A percentile compares a stretch with the other conserved stretches of the same genome.
phyloP scores from a whole-genome alignment of 2,888 invertebrate species.

The Crioceris asparagi region DNA sequence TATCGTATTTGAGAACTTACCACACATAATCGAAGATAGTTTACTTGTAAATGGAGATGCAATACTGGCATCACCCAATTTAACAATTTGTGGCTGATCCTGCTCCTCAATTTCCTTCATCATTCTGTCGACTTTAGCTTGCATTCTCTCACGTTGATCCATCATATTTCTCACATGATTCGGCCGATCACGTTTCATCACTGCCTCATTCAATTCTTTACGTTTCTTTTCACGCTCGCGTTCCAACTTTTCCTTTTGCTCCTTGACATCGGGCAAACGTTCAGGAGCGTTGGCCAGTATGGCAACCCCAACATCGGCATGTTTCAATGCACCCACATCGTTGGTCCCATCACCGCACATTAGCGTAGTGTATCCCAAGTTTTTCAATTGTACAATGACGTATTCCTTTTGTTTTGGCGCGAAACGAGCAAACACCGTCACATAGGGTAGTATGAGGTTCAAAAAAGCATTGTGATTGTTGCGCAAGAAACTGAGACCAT shows the following conservation, averaged over 20 bases:
- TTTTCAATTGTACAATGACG: constrained; percentile 81
- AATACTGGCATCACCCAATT: constrained; percentile 96
- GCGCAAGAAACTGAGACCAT: constrained; percentile 64
- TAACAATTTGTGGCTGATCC: constrained; percentile 79
- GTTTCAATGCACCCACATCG: constrained; percentile 97
- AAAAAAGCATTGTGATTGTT: constrained; percentile 53
- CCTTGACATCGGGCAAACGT: constrained; percentile 37
- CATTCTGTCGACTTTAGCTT: constrained; percentile 47
- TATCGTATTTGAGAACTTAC: constrained; percentile 46
- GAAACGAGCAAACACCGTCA: constrained; percentile 91
- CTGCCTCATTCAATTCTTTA: constrained; percentile 19
- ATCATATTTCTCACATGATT: constrained; percentile 22
- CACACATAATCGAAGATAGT: constrained; percentile 88
- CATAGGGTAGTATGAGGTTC: constrained; percentile 64
- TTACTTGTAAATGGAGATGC: constrained; percentile 99
- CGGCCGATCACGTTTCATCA: constrained; percentile 21
- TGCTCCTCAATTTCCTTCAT: constrained; percentile 81
- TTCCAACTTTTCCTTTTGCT: constrained; percentile 27
- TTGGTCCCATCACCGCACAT: constrained; percentile 99
- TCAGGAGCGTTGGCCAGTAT: constrained; percentile 75
- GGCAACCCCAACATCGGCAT: constrained; percentile 94
- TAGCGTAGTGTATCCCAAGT: constrained; percentile 77
- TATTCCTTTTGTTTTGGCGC: constrained; percentile 98
- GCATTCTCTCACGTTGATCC: constrained; percentile 28
- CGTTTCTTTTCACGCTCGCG: constrained; percentile 24